These are phyloP conservation scores for Apomyelois bistriatella DNA, from an alignment of 2,888 invertebrate genomes.

Conservation along the genomic window DNA sequence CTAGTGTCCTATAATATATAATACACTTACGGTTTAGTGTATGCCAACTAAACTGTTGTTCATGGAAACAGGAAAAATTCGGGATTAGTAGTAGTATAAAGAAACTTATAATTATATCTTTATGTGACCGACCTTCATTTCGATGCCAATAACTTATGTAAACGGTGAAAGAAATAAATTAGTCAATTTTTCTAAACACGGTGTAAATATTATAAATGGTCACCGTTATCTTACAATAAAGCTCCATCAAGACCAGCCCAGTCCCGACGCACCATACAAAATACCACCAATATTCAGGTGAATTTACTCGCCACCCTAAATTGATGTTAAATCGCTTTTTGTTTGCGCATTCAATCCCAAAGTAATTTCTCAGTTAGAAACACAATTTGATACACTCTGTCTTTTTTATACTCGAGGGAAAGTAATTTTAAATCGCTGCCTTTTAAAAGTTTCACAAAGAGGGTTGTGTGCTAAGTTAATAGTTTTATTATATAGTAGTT, in stretches of 20 bases:
- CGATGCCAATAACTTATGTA: too few relatives aligned
- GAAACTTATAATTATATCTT: too few relatives aligned
- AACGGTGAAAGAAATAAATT: too few relatives aligned
- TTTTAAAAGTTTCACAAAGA: conserved; percentile 19
- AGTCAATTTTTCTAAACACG: too few relatives aligned
- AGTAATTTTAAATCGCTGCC: conserved; percentile 31
- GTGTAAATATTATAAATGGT: too few relatives aligned
- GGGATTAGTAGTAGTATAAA: too few relatives aligned
- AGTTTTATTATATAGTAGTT: conserved; percentile 24
- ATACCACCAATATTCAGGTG: conserved; percentile 12
- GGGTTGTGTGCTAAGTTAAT: conserved; percentile 14
- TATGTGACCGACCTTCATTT: too few relatives aligned
- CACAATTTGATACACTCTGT: conserved; percentile 49
- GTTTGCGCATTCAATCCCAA: conserved; percentile 59
- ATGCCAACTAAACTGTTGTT: too few relatives aligned
- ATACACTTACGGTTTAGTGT: too few relatives aligned
- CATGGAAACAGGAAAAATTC: too few relatives aligned
- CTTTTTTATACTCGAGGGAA: conserved; percentile 34
- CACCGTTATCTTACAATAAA: background rate
- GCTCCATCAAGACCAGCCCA: background rate
- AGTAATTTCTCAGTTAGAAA: conserved; percentile 57
- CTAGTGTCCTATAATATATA: too few relatives aligned
- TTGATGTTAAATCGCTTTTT: conserved; percentile 68
- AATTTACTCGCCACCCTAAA: conserved; percentile 37
- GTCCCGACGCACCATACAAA: conserved; percentile 9